Conservation (phyloP, 2,797 vertebrate species). For the Phataginus tricuspis region DNA sequence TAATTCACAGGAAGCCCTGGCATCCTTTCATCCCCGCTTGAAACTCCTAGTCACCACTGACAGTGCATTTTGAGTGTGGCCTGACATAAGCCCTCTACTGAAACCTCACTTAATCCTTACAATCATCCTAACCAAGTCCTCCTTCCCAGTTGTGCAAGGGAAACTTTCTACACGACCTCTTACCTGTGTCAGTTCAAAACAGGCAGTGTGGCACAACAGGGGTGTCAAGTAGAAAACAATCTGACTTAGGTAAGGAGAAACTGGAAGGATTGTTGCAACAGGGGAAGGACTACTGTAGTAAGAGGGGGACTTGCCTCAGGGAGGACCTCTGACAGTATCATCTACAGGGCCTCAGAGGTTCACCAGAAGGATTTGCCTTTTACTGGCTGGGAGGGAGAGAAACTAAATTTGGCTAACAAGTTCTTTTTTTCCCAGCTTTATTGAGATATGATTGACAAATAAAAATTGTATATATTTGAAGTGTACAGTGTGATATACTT, state of each 20-base stretch:
- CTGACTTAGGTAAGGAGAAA: background rate
- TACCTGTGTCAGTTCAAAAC: background rate
- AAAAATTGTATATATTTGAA: background rate
- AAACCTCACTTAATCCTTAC: background rate
- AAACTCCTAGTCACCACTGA: background rate
- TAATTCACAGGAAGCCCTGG: background rate
- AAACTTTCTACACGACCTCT: background rate
- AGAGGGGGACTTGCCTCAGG: background rate
- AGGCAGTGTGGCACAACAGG: background rate
- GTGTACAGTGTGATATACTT: background rate
- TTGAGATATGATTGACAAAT: background rate
- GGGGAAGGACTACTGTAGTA: fast-evolving
- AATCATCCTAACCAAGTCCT: background rate
- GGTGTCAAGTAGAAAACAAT: background rate
- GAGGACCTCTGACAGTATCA: background rate
- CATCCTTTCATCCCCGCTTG: background rate
- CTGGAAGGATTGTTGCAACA: background rate
- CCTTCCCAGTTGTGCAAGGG: fast-evolving
- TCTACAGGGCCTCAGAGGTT: background rate
- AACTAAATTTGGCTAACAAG: background rate
- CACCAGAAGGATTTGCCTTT: background rate
- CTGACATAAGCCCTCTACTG: background rate
- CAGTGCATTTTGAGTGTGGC: background rate
- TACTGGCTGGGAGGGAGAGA: background rate
- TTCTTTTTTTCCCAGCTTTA: background rate